Evolutionary conservation across 1,140 invertebrate genomes (phyloP), one percentile per base, ranked within the genome.

Genomic region (Megalopta genalis): DNA sequence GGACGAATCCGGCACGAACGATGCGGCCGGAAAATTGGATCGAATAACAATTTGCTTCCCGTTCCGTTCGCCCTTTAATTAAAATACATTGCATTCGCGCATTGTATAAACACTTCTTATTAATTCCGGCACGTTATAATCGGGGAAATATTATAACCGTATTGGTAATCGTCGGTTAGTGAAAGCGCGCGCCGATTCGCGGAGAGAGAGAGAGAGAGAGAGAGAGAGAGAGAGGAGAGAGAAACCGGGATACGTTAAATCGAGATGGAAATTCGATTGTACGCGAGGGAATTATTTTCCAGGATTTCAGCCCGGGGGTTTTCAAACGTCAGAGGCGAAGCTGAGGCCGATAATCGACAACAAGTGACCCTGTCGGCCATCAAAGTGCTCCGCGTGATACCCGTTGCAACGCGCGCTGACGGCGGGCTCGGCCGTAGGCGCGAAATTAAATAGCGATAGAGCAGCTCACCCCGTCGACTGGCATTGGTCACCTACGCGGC

Each of bases 31-130:
- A 39, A 72, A 60, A 49, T 60, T 16, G 37, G 23, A 71, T 37
- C 37, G 23, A 60, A 73, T 52, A 66, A 65, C 23, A 21, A 74
- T 57, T 57, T 52, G 14, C 16, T 12, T 42, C 21, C 37, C n/a
- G 6, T 27, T 0, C 59, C 37, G 1, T 46, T 46, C 42, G 42
- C 42, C 63, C 37, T 65, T 65, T 65, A 65, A 65, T 65, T 65
- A 65, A 65, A 65, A 42, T 42, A 39, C 37, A 16, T n/a, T 4
- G 37, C 10, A 46, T 23, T 23, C 39, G 25, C 39, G 32, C 27
- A 25, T 73, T 64, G 14, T 54, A 49, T 54, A 74, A 74, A 74
- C 32, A 65, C 18, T 65, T 74, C 27, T 74, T 65, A 74, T 74
- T 54, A 65, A 57, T 74, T 54, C 62, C 46, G 9, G 27, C 21